Evolutionary conservation across 2,113 vertebrate genomes (phyloP), one percentile per base, ranked within the genome.

Genomic region (Seriola aureovittata): DNA sequence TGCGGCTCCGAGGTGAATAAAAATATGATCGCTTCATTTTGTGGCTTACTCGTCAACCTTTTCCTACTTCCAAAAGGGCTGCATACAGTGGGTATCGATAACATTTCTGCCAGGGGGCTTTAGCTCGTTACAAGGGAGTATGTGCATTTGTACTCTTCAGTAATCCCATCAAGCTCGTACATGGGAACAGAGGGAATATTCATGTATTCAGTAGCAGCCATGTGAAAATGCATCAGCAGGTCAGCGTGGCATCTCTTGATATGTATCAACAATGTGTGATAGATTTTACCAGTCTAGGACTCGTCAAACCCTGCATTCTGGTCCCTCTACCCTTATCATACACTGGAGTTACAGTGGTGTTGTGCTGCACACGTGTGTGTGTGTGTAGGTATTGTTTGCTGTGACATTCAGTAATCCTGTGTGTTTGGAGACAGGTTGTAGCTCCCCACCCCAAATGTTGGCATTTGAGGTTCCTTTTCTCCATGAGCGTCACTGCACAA

Each of bases 311-410:
- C 29, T 29, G 29, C 66, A 79, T 84, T 87, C 40, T 62, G 70
- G 59, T 48, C 38, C 42, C 8, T 88, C 75, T 65, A 69, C 90
- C 88, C 60, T 1, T 70, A 70, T 92, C 86, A 89, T 66, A 85
- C 88, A 86, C 66, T 67, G 57, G 25, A 67, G 55, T 67, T 73
- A 32, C 55, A 34, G 46, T 62, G 65, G 72, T 67, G 48, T 59
- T 40, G 66, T 55, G 38, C 16, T 1, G 40, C 71, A 76, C 46
- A 32, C 8, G 10, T 34, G 17, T 3, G 4, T 25, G 25, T 21
- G 50, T 50, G 54, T 72, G 66, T 16, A 52, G 67, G 19, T 60
- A 59, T 66, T 66, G 73, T 71, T 34, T 67, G 71, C 13, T 36
- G 42, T 81, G 71, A 86, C 76, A 78, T 86, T 91, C 74, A 78